phyloP scores from a whole-genome alignment of 1,140 invertebrate species.

The Achatina immaculata region DNA sequence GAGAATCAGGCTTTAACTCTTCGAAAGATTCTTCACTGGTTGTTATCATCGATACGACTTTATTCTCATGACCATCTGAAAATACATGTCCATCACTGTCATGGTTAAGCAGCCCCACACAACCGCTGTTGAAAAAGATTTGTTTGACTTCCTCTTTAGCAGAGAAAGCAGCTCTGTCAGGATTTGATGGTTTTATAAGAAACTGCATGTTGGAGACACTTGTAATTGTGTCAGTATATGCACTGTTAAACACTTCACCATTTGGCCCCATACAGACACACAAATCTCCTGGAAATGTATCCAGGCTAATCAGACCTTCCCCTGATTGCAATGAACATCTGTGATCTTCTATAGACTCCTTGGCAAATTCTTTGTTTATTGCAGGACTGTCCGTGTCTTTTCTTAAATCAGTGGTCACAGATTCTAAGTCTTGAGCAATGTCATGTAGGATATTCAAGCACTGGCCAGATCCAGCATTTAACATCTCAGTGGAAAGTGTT shows the following conservation, averaged over 20 bases:
- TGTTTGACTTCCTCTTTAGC: background rate
- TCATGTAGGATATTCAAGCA: background rate
- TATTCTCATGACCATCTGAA: background rate
- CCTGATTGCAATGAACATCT: background rate
- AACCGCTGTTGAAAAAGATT: constrained; percentile 2
- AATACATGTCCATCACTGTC: background rate
- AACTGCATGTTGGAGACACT: constrained; percentile 1
- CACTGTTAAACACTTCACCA: background rate
- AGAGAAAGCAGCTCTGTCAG: background rate
- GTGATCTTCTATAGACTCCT: background rate
- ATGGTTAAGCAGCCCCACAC: background rate
- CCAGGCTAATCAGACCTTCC: background rate
- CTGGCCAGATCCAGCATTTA: background rate
- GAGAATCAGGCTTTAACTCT: background rate
- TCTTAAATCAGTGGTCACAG: background rate
- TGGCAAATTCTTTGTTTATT: background rate
- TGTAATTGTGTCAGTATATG: constrained; percentile 15
- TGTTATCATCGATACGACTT: background rate
- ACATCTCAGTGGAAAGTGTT: background rate
- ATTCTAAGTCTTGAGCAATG: no score
- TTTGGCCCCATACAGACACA: background rate
- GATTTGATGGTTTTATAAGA: background rate
- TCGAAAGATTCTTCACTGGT: background rate
- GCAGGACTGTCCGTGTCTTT: background rate
- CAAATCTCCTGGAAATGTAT: background rate